phyloP scores from a whole-genome alignment of 2,113 vertebrate genomes.

The Aplodontia rufa region DNA sequence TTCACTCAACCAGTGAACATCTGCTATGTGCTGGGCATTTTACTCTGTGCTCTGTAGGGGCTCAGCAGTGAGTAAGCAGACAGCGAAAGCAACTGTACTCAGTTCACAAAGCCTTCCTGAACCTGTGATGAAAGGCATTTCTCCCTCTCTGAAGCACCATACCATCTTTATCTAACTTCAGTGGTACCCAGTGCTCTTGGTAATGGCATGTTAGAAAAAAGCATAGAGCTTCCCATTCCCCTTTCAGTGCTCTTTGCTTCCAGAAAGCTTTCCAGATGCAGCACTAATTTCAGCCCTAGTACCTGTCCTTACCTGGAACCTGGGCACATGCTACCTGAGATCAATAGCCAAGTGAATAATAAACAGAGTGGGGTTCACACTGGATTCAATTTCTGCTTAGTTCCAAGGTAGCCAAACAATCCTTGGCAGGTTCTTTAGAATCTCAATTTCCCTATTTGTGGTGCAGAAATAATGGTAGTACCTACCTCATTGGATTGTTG shows the following conservation, averaged over 20 bases:
- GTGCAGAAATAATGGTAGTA: neutral
- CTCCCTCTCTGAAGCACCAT: neutral
- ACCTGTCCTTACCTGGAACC: neutral
- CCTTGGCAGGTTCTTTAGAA: neutral
- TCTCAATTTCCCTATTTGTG: neutral
- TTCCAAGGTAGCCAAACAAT: neutral
- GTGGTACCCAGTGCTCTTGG: neutral
- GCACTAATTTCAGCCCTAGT: neutral
- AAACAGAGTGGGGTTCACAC: neutral
- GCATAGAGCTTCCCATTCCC: neutral
- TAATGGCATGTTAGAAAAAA: neutral
- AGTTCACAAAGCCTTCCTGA: neutral
- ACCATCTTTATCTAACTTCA: neutral
- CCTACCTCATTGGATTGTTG: neutral
- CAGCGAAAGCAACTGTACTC: neutral
- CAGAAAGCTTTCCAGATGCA: neutral
- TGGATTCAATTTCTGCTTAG: neutral
- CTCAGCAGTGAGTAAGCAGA: neutral
- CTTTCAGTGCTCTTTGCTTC: neutral
- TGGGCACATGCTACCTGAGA: neutral
- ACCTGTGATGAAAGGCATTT: neutral
- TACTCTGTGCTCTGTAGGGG: neutral
- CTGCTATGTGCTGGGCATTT: neutral
- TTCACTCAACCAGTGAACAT: neutral
- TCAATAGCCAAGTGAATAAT: neutral